Evolutionary conservation across 2,888 invertebrate genomes (phyloP).

Genomic region (Papilio gigon): DNA sequence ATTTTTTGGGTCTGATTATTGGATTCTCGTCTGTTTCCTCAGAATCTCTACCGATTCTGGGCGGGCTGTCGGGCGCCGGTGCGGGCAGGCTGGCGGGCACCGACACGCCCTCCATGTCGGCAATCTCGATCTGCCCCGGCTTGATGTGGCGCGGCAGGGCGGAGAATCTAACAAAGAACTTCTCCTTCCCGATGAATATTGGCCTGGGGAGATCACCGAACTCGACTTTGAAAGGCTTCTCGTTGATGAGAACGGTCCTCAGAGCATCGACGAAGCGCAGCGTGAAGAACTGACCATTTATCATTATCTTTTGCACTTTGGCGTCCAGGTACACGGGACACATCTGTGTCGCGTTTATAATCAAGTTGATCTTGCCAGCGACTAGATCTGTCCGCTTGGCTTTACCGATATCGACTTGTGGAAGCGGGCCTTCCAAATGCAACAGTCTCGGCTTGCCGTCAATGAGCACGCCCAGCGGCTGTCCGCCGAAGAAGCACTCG

Average conservation of each 20-base stretch:
- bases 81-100: slow-evolving; percentile 53
- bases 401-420: slow-evolving; percentile 95
- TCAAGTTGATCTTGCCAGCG: slow-evolving; percentile 91
- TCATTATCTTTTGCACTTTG: slow-evolving; percentile 89
- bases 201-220: slow-evolving; percentile 93
- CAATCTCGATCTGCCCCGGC: slow-evolving; percentile 87
- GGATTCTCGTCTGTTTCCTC: slow-evolving; percentile 51
- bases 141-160: slow-evolving; percentile 88
- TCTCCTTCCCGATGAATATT: slow-evolving; percentile 87
- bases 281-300: slow-evolving; percentile 87
- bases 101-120: slow-evolving; percentile 86
- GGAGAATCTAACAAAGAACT: slow-evolving; percentile 91
- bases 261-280: slow-evolving; percentile 91
- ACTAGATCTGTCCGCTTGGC: slow-evolving; percentile 90
- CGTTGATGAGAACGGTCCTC: slow-evolving; percentile 89
- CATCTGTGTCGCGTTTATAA: slow-evolving; percentile 90
- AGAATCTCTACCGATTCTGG: slow-evolving; percentile 37
- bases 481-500: slow-evolving; percentile 96
- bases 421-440: slow-evolving; percentile 94
- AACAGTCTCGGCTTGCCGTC: slow-evolving; percentile 89
- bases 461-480: slow-evolving; percentile 90
- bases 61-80: slow-evolving; percentile 46
- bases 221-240: slow-evolving; percentile 88
- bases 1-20: slow-evolving; percentile 54
- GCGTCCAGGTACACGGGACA: slow-evolving; percentile 92